A percentile compares a stretch with the other conserved stretches of the same genome.
Conservation (phyloP, 2,113 vertebrate genomes). For the Neopipo cinnamomea region DNA sequence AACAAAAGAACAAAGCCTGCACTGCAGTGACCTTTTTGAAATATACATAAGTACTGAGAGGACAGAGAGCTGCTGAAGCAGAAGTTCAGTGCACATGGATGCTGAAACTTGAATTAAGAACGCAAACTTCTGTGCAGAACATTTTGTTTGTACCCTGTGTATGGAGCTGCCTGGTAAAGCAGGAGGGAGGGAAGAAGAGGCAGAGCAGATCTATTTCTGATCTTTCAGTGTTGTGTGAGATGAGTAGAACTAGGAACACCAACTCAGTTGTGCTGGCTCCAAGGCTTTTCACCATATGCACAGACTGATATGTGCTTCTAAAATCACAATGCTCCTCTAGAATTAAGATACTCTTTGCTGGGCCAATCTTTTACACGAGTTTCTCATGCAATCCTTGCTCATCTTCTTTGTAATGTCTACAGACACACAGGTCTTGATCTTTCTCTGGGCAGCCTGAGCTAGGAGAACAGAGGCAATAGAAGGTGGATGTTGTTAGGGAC, state of each 20-base stretch:
- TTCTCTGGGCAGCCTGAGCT: neutral
- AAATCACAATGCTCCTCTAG: neutral
- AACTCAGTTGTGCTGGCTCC: neutral
- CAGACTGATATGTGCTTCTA: neutral
- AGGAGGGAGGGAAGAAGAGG: neutral
- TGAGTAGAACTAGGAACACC: neutral
- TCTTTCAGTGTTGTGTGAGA: neutral
- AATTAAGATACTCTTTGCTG: neutral
- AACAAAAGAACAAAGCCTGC: neutral
- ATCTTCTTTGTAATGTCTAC: neutral
- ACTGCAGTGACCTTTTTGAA: neutral
- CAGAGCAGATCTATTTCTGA: neutral
- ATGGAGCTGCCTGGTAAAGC: neutral
- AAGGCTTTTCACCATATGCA: neutral
- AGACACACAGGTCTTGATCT: neutral
- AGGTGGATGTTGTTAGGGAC: neutral
- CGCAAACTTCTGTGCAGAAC: neutral
- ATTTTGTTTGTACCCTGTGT: neutral
- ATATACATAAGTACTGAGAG: accelerated
- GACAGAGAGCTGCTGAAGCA: neutral
- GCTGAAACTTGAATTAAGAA: neutral
- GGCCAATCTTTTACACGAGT: neutral
- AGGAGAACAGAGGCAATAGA: neutral
- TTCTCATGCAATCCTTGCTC: neutral
- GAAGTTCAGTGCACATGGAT: neutral